Base-by-base conservation (phyloP, 2,888 invertebrate genomes). In the Schizotus pectinicornis region DNA sequence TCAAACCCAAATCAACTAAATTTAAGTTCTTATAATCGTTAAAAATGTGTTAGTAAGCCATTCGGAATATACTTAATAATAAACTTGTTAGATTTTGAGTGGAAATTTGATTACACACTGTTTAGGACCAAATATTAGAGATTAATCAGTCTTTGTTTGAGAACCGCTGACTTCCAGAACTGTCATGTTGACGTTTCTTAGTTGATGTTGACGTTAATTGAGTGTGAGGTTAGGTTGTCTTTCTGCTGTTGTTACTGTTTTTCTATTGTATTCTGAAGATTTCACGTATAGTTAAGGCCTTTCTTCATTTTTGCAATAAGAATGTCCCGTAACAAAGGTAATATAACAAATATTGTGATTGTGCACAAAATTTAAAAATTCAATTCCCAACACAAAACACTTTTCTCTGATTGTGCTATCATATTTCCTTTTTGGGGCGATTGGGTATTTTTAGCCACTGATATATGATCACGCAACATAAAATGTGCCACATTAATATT, bases 1-100 rank as follows among this genome's bases (percentile, higher is more conserved):
- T 22, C 5, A 5, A 5, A 5, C 22, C 5, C 5, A n/a, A 2
- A 22, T 22, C 5, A 22, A 3, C 5, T 22, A 22, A 22, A 22
- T 22, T 22, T 22, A 3, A 5, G 22, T 3, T 22, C 22, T 22
- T 5, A 22, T 22, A 22, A 22, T 5, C 5, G 22, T 5, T 22
- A 5, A 22, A 22, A 3, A 3, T 22, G 22, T 2, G 22, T 5
- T 3, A 22, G 2, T 22, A 22, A 22, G 5, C 22, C 22, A 22
- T 22, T 3, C 22, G 22, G 22, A 3, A 56, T 76, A 13, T 46
- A 62, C 34, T 54, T 65, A 32, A 67, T 76, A 22, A 39, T 72
- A 6, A 47, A 67, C 7, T 56, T 63, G 56, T 61, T 76, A 33
- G 72, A 70, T 42, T 39, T 74, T 31, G 45, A 62, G 14, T 66